A percentile compares a stretch with the other conserved stretches of the same genome.
Conservation (phyloP, 2,888 invertebrate genomes). For the Lepetodrilus schrolli region DNA sequence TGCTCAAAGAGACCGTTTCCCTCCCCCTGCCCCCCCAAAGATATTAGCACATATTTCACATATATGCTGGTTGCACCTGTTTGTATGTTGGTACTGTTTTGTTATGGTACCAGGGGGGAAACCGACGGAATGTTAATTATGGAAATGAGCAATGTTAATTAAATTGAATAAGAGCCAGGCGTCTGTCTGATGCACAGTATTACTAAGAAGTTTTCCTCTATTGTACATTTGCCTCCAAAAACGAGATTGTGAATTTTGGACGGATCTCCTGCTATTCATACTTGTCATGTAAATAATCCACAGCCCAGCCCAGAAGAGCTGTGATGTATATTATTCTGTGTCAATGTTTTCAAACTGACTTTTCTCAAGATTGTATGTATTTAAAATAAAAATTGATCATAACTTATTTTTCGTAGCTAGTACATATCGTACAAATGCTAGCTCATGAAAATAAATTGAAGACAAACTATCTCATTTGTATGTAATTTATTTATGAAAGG, state of each 20-base stretch:
- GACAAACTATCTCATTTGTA: conserved; percentile 10
- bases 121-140: too few species aligned
- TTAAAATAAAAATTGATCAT: conserved; percentile 35
- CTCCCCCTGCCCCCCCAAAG: neutral
- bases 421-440: conserved; percentile 34
- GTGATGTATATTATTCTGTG: conserved; percentile 9
- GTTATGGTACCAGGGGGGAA: neutral
- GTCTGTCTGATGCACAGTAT: neutral
- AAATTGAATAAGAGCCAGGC: conserved; percentile 9
- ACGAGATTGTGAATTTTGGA: neutral
- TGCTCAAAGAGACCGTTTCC: neutral
- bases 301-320: neutral
- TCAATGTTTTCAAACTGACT: neutral
- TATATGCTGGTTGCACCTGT: conserved; percentile 1
- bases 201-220: neutral
- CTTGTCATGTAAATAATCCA: conserved; percentile 15
- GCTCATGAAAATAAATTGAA: conserved; percentile 37
- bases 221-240: neutral
- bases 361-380: conserved; percentile 28
- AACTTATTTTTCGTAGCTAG: conserved; percentile 41
- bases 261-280: neutral
- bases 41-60: conserved; percentile 3
- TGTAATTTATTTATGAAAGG: conserved; percentile 27
- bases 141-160: neutral
- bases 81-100: conserved; percentile 1